A percentile compares a stretch with the other conserved stretches of the same genome.
Conservation (phyloP, 2,113 vertebrate species). For the Gadus macrocephalus region DNA sequence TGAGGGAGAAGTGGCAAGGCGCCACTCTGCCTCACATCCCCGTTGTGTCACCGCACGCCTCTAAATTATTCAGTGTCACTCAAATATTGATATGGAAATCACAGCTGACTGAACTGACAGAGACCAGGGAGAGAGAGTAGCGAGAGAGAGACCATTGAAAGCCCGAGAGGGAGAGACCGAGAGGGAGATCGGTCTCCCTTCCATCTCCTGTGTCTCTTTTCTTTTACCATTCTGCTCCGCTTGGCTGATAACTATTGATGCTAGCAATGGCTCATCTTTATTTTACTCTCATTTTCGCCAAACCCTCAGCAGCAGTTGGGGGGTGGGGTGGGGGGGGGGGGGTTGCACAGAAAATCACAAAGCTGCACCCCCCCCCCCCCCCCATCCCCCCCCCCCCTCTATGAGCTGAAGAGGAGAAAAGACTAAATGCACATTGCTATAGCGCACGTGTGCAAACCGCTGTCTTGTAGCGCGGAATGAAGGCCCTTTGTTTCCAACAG, state of each 20-base stretch:
- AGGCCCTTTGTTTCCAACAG: too few relatives aligned
- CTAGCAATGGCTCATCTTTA: slow-evolving; percentile 48
- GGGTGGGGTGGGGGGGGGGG: background rate
- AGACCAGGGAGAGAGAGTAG: slow-evolving; percentile 38
- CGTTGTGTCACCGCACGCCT: slow-evolving; percentile 70
- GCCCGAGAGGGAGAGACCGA: slow-evolving; percentile 24
- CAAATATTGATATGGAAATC: slow-evolving; percentile 84
- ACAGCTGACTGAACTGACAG: slow-evolving; percentile 69
- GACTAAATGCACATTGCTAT: too few relatives aligned
- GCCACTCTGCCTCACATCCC: slow-evolving; percentile 67
- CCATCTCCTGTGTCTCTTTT: slow-evolving; percentile 31
- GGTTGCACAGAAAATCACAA: slow-evolving; percentile 3
- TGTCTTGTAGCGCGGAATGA: too few relatives aligned
- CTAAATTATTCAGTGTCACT: slow-evolving; percentile 79
- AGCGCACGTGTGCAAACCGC: too few relatives aligned
- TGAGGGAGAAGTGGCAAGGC: slow-evolving; percentile 51
- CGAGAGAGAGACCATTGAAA: slow-evolving; percentile 14
- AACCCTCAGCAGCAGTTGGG: slow-evolving; percentile 22
- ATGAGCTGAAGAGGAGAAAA: too few relatives aligned
- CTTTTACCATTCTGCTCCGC: slow-evolving; percentile 39
- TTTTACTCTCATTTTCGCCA: slow-evolving; percentile 42
- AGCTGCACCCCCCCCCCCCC: background rate
- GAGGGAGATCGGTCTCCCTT: slow-evolving; percentile 40
- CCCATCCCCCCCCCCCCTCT: background rate
- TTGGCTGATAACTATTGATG: slow-evolving; percentile 54